These are phyloP conservation scores for Nerophis ophidion DNA, from an alignment of 2,113 vertebrate genomes.

Conservation along the genomic window DNA sequence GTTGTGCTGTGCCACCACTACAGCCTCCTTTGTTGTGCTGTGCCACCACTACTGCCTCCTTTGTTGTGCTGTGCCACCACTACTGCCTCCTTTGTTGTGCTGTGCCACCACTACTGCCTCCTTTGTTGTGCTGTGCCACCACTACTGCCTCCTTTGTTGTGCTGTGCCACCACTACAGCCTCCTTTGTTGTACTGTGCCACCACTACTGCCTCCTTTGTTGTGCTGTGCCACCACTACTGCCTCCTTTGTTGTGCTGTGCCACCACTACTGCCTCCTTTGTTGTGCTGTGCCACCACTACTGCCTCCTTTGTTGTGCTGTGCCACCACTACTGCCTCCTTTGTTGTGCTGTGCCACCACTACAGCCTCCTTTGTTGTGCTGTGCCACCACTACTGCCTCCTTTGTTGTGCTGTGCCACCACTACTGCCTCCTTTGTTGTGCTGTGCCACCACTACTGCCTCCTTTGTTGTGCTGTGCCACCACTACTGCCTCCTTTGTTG, in stretches of 20 bases:
- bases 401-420: background rate
- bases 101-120: background rate
- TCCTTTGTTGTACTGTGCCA: constrained; percentile 29
- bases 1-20: no score
- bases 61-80: no score
- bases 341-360: background rate
- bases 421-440: constrained; percentile 18
- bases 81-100: background rate
- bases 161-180: background rate
- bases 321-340: no score
- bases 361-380: constrained; percentile 20
- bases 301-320: constrained; percentile 22
- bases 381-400: no score
- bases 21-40: background rate
- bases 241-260: constrained; percentile 24
- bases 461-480: background rate
- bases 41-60: background rate
- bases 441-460: no score
- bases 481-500: constrained; percentile 16
- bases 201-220: no score
- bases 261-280: no score
- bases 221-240: background rate
- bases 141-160: no score
- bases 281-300: background rate
- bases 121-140: no score